These are phyloP conservation scores for Apaloderma vittatum DNA, from an alignment of 2,113 vertebrate species.

Conservation along the genomic window DNA sequence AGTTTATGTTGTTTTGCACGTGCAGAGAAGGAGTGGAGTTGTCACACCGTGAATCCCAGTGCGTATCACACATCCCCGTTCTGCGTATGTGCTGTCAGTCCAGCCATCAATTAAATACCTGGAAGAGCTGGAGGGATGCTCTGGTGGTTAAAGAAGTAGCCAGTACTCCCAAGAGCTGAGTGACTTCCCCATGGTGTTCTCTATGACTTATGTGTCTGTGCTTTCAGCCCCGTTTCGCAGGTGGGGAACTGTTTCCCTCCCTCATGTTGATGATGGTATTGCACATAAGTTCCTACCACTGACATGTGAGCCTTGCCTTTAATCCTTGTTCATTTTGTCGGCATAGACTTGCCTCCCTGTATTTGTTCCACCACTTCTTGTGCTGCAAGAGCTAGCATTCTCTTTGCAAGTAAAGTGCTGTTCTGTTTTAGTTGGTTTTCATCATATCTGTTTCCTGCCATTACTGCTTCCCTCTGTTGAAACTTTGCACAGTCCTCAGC, in stretches of 20 bases:
- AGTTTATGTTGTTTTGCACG: background rate
- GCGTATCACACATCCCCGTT: rapidly evolving
- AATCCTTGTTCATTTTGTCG: background rate
- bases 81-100: too few species aligned
- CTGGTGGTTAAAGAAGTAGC: background rate
- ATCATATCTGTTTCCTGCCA: background rate
- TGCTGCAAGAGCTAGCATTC: background rate
- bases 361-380: background rate
- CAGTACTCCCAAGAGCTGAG: background rate
- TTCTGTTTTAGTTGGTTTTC: background rate
- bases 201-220: background rate
- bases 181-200: background rate
- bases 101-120: background rate
- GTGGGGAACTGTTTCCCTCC: background rate
- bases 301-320: background rate
- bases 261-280: background rate
- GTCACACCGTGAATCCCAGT: background rate
- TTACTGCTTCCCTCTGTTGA: background rate
- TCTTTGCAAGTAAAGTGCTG: background rate
- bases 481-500: background rate
- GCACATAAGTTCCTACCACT: background rate
- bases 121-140: background rate
- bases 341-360: background rate
- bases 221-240: background rate
- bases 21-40: background rate